phyloP scores from a whole-genome alignment of 2,888 invertebrate genomes.

The Hyposoter dolosus region DNA sequence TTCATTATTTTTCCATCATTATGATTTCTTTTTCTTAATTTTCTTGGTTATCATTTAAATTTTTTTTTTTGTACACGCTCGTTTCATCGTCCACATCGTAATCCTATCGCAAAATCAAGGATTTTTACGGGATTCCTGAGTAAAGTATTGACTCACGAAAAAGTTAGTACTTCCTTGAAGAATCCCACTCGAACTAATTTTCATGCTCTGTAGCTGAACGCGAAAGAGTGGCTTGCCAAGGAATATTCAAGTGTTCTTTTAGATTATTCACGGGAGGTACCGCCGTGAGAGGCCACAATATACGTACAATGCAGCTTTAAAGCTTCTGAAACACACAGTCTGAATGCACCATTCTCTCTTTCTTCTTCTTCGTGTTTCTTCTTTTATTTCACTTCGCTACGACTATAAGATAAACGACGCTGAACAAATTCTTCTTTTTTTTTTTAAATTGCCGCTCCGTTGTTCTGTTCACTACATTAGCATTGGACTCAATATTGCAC shows the following conservation, averaged over 20 bases:
- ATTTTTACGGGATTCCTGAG: not conserved
- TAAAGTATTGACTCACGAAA: constrained; percentile 52
- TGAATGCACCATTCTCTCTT: constrained; percentile 32
- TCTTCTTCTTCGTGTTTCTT: not conserved
- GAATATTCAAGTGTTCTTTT: constrained; percentile 63
- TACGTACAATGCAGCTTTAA: constrained; percentile 33
- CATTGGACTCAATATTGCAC: constrained; percentile 21
- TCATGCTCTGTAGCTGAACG: constrained; percentile 40
- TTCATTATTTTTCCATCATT: not conserved
- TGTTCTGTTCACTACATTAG: constrained; percentile 9
- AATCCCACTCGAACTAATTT: constrained; percentile 58
- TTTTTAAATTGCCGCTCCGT: not conserved
- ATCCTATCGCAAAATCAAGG: not conserved
- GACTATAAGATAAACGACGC: constrained; percentile 49
- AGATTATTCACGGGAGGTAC: constrained; percentile 63
- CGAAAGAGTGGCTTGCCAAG: constrained; percentile 58
- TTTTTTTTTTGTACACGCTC: not conserved
- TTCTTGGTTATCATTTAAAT: not conserved
- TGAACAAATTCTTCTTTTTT: constrained; percentile 31
- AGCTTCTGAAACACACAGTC: constrained; percentile 45
- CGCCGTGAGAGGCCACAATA: constrained; percentile 51
- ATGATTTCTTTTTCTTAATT: not conserved
- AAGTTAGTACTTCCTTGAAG: constrained; percentile 54
- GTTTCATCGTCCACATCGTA: not conserved
- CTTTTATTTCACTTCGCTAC: not conserved